These are phyloP conservation scores for Limosa lapponica DNA, from an alignment of 2,797 vertebrate species.

Conservation along the genomic window DNA sequence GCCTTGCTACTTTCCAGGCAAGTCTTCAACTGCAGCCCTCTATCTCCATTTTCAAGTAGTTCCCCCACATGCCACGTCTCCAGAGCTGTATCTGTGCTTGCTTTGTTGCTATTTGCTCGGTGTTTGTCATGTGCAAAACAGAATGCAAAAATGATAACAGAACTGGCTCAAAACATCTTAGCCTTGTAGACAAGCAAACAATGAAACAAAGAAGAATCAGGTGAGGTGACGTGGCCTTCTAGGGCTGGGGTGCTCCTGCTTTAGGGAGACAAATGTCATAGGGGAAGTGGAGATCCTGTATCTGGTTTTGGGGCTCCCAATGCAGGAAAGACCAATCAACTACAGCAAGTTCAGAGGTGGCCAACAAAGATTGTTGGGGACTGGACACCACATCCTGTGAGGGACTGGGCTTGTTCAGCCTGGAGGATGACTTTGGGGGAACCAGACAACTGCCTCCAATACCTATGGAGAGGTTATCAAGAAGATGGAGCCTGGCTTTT, in stretches of 20 bases:
- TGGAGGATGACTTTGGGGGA: background rate
- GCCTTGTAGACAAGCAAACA: background rate
- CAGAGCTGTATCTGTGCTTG: background rate
- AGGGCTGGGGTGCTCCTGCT: background rate
- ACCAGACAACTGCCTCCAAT: background rate
- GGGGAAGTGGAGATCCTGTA: background rate
- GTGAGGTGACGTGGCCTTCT: background rate
- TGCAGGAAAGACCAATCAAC: background rate
- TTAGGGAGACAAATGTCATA: background rate
- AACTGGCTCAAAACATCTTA: background rate
- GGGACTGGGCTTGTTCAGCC: background rate
- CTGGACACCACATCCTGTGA: rapidly evolving
- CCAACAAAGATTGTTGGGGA: rapidly evolving
- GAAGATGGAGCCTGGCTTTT: background rate
- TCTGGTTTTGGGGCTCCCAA: background rate
- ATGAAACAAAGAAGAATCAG: background rate
- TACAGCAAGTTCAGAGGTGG: background rate
- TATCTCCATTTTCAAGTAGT: background rate
- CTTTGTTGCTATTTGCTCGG: background rate
- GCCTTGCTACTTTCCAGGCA: background rate
- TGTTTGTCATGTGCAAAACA: background rate
- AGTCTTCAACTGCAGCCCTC: background rate
- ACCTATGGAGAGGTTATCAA: background rate
- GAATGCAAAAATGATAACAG: background rate
- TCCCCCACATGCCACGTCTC: rapidly evolving